These are phyloP conservation scores for Coendou prehensilis DNA, from an alignment of 2,797 vertebrate genomes.

Conservation along the genomic window DNA sequence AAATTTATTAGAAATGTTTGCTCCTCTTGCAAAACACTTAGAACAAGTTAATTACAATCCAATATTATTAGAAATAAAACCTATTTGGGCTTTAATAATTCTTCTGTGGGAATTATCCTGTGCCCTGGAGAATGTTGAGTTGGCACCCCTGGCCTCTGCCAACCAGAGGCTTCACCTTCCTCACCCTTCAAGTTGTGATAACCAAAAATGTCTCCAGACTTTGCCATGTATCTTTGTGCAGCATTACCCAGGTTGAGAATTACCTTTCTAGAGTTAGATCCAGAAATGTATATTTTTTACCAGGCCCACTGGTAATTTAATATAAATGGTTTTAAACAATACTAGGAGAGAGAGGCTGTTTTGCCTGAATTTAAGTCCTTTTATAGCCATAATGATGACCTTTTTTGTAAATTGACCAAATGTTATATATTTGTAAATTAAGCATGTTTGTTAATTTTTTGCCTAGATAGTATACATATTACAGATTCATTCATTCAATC, in stretches of 20 bases:
- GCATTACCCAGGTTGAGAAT: not conserved
- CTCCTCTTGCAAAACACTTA: not conserved
- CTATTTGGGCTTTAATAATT: not conserved
- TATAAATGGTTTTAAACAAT: not conserved
- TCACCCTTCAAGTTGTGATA: not conserved
- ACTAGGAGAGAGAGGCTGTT: slow-evolving; percentile 13
- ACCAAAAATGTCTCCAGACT: not conserved
- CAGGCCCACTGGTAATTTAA: not conserved
- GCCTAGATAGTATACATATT: not conserved
- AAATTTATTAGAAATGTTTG: not conserved
- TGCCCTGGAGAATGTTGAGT: not conserved
- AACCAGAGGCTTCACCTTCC: not conserved
- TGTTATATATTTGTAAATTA: not conserved
- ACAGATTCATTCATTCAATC: not conserved
- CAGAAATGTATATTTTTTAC: slow-evolving; percentile 5
- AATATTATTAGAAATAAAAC: too few relatives aligned
- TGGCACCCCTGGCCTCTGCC: not conserved
- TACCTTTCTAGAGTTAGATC: slow-evolving; percentile 29
- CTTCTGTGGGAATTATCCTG: not conserved
- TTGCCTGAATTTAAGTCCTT: not conserved
- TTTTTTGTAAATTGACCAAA: not conserved
- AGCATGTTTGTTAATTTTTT: slow-evolving; percentile 34
- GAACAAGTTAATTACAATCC: not conserved
- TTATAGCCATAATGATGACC: not conserved
- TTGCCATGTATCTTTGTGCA: not conserved